phyloP scores from a whole-genome alignment of 2,113 vertebrate genomes.

The Montifringilla adamsi region DNA sequence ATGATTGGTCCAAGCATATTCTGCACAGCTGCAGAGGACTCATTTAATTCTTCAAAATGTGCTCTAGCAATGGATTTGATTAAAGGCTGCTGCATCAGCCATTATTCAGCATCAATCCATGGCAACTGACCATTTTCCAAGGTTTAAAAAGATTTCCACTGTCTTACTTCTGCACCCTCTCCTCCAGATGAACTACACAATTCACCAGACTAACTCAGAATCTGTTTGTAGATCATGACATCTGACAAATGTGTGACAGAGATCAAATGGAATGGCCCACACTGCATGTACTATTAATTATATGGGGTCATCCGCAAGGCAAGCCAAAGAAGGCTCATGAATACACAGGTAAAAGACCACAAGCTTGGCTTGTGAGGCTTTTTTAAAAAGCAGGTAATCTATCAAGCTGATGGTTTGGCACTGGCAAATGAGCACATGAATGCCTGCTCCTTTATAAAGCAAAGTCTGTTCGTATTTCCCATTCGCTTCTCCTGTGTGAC shows the following conservation, averaged over 20 bases:
- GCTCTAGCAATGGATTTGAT: not conserved
- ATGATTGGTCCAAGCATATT: not conserved
- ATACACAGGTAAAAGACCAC: not conserved
- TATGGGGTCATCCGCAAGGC: not conserved
- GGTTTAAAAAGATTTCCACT: not conserved
- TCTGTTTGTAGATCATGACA: not conserved
- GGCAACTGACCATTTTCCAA: not conserved
- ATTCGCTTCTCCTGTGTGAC: not conserved
- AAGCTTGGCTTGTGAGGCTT: not conserved
- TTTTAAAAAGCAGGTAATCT: not conserved
- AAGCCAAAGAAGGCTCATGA: not conserved
- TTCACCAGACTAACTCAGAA: not conserved
- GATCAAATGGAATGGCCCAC: not conserved
- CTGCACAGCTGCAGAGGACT: not conserved
- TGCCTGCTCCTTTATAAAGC: not conserved
- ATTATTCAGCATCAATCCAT: not conserved
- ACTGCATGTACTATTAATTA: not conserved
- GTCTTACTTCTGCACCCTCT: not conserved
- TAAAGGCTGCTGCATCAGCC: not conserved
- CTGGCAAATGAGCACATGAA: not conserved
- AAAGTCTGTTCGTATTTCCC: not conserved
- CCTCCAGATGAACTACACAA: not conserved
- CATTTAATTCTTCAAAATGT: not conserved
- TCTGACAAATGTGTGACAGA: not conserved
- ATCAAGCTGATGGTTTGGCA: not conserved